These are phyloP conservation scores for Drosophila acutilabella DNA, from an alignment of 2,888 invertebrate genomes.

Conservation along the genomic window DNA sequence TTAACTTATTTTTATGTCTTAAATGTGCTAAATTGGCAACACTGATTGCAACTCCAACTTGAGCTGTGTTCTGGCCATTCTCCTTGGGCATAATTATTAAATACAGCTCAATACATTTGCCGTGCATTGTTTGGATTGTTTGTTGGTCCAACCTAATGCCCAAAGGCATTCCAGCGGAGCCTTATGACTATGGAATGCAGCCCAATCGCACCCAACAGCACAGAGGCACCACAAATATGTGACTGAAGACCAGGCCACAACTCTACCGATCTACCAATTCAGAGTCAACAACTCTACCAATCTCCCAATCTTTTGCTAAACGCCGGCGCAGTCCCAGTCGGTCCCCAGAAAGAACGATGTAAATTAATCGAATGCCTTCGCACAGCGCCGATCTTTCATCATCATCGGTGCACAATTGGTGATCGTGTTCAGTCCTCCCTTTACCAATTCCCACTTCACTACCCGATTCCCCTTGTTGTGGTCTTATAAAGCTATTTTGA, in stretches of 20 bases:
- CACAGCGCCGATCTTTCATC: constrained; percentile 77
- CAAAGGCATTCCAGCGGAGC: constrained; percentile 71
- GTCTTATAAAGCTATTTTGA: constrained; percentile 60
- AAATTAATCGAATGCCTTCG: constrained; percentile 78
- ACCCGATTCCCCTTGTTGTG: constrained; percentile 15
- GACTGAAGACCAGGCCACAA: constrained; percentile 41
- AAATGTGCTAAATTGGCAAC: too few species aligned
- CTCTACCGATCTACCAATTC: constrained; percentile 16
- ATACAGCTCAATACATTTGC: constrained; percentile 85
- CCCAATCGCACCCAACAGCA: constrained; percentile 74
- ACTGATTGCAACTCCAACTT: background rate
- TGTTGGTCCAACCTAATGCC: constrained; percentile 76
- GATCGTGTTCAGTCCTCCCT: constrained; percentile 24
- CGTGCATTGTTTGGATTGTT: constrained; percentile 81
- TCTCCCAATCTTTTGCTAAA: constrained; percentile 53
- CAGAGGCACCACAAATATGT: constrained; percentile 60
- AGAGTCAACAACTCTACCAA: constrained; percentile 15
- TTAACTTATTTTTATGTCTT: too few species aligned
- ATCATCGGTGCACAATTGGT: constrained; percentile 41
- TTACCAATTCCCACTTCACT: constrained; percentile 14
- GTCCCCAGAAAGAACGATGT: constrained; percentile 65
- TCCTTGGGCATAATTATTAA: constrained; percentile 82
- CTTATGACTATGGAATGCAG: constrained; percentile 84
- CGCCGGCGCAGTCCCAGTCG: constrained; percentile 80
- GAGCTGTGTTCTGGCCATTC: constrained; percentile 17